Evolutionary conservation across 1,140 invertebrate species (phyloP).

Genomic region (Bombus sylvicola): DNA sequence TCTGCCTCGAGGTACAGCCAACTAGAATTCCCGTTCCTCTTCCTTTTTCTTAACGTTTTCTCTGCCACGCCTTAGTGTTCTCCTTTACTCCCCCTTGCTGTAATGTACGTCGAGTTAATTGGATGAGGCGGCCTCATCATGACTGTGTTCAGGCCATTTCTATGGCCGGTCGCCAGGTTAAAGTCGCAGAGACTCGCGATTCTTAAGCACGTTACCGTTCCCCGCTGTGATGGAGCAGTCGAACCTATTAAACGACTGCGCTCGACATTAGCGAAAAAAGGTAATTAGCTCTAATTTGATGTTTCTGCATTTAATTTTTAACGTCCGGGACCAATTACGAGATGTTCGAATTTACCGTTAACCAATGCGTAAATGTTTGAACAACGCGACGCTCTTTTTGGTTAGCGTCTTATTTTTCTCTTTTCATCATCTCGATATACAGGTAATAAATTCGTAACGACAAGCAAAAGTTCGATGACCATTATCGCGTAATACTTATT

Average conservation of each 20-base stretch:
- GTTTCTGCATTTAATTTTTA: not conserved
- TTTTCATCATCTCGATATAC: too few relatives aligned
- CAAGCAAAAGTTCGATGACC: too few relatives aligned
- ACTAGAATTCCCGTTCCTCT: constrained; percentile 42
- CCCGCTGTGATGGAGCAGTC: not conserved
- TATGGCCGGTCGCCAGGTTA: not conserved
- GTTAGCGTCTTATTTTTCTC: too few relatives aligned
- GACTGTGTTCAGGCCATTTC: constrained; percentile 64
- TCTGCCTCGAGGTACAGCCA: constrained; percentile 30
- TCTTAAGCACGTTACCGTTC: constrained; percentile 51
- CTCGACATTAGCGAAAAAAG: constrained; percentile 3
- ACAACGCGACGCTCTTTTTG: not conserved
- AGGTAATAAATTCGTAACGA: too few relatives aligned
- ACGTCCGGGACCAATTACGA: not conserved
- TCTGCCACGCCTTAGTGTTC: constrained; percentile 48
- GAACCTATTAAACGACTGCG: not conserved
- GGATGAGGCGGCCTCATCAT: constrained; percentile 58
- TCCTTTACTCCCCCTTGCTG: constrained; percentile 40
- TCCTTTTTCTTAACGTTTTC: constrained; percentile 59
- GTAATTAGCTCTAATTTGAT: not conserved
- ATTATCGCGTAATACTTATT: too few relatives aligned
- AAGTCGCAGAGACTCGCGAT: constrained; percentile 43
- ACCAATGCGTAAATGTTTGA: not conserved
- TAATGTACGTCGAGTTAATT: constrained; percentile 70
- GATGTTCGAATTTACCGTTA: not conserved